Percentiles rank a stretch among this genome's conserved stretches.
Evolutionary conservation across 2,888 invertebrate species (phyloP).

Genomic region (Sepioteuthis lessoniana): DNA sequence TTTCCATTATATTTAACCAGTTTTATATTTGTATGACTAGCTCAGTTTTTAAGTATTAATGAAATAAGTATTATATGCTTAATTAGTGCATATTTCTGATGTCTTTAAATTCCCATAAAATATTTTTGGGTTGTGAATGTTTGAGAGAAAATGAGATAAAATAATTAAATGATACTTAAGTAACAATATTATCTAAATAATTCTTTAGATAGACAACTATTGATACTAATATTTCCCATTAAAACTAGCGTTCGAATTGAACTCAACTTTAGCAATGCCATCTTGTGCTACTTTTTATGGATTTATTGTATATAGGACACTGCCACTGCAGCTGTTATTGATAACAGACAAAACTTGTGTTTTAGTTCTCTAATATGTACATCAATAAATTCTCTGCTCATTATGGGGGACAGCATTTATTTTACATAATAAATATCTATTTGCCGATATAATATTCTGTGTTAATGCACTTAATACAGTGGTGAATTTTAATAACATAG

Average conservation of each 20-base stretch:
- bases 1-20: too few relatives aligned
- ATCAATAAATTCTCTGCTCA: too few relatives aligned
- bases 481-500: background rate
- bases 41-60: background rate
- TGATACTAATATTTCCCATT: background rate
- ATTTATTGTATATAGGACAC: conserved; percentile 33
- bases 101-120: background rate
- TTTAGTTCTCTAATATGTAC: background rate
- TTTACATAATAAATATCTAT: too few relatives aligned
- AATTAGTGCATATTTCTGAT: background rate
- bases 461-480: background rate
- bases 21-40: background rate
- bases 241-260: conserved; percentile 25
- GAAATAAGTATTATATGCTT: background rate
- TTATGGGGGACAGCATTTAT: too few relatives aligned
- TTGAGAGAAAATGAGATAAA: background rate
- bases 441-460: too few relatives aligned
- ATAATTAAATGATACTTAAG: background rate
- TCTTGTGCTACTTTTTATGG: background rate
- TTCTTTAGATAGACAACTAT: background rate
- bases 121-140: background rate
- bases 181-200: background rate
- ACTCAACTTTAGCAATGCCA: background rate
- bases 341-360: background rate
- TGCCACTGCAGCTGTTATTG: background rate